Conservation (phyloP, 2,797 vertebrate species). For the Rhynchotus rufescens region DNA sequence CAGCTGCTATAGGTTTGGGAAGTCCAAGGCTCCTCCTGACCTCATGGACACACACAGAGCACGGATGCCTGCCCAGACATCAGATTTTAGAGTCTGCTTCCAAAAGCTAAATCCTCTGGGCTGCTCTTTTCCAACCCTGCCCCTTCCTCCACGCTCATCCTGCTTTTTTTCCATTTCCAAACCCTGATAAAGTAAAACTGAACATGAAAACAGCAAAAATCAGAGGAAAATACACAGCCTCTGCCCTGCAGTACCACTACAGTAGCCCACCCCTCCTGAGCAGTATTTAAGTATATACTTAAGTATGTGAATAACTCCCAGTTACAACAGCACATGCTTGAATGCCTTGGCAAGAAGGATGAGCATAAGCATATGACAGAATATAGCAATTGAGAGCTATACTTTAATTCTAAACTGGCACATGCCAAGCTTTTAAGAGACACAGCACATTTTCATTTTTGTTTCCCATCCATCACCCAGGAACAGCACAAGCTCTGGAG, state of each 20-base stretch:
- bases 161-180: background rate
- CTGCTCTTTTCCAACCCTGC: background rate
- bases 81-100: fast-evolving
- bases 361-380: background rate
- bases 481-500: background rate
- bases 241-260: background rate
- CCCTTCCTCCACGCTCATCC: background rate
- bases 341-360: background rate
- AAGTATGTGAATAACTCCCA: background rate
- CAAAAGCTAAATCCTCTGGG: background rate
- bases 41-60: background rate
- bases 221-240: fast-evolving
- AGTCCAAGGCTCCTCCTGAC: background rate
- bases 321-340: background rate
- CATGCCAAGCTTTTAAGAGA: background rate
- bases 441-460: background rate
- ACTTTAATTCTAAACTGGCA: background rate
- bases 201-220: background rate
- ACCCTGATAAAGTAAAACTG: fast-evolving
- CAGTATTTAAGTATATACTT: background rate
- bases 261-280: background rate
- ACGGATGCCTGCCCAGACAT: background rate
- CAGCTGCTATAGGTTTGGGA: background rate
- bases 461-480: background rate
- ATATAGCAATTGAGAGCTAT: background rate